Evolutionary conservation across 2,113 vertebrate genomes (phyloP).

Genomic region (Hemichromis elongatus): DNA sequence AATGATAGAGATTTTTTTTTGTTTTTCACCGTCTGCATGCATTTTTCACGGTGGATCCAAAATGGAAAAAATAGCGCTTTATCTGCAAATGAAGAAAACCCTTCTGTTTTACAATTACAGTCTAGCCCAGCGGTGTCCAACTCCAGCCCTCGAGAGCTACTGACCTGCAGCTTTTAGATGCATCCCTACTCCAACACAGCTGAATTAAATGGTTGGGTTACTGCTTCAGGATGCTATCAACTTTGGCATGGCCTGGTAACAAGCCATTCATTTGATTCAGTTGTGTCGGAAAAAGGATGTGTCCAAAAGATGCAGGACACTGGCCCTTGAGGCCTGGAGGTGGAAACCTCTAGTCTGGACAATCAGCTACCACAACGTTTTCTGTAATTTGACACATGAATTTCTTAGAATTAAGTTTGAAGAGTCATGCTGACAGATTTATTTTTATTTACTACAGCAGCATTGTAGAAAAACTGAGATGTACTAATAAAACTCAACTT

Average conservation of each 20-base stretch:
- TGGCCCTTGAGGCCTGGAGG: rapidly evolving
- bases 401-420: not conserved
- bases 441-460: not conserved
- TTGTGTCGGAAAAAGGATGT: not conserved
- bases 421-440: not conserved
- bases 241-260: too few relatives aligned
- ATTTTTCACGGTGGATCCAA: not conserved
- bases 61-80: not conserved
- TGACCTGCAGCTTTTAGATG: not conserved
- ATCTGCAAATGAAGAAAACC: not conserved
- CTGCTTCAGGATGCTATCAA: too few relatives aligned
- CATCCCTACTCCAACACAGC: not conserved
- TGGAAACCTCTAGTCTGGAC: not conserved
- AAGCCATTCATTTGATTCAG: not conserved
- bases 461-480: not conserved
- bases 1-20: not conserved
- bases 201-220: not conserved
- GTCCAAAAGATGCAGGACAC: not conserved
- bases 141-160: not conserved
- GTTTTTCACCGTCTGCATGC: not conserved
- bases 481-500: not conserved
- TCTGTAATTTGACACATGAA: not conserved
- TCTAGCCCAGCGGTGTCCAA: not conserved
- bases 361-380: rapidly evolving
- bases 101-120: not conserved